Evolutionary conservation across 37 sponge, comb jelly and placozoan species (phyloP).

Genomic region (Cladorhizidae sp.): DNA sequence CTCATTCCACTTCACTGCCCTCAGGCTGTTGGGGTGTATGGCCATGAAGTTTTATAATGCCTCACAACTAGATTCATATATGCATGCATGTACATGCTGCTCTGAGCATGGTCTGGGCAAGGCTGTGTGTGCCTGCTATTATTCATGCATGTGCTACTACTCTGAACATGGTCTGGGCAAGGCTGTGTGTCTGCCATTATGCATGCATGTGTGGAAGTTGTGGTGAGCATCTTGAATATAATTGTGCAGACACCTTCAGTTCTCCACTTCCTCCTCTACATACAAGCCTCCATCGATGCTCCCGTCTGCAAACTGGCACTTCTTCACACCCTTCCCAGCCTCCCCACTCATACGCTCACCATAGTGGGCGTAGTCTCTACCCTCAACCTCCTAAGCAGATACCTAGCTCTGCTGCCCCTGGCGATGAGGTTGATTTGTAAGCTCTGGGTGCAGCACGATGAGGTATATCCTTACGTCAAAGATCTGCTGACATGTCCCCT

Average conservation of each 20-base stretch:
- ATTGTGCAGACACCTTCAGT: slow-evolving; percentile 35
- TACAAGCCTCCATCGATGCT: background rate
- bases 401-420: slow-evolving; percentile 18
- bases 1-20: no score
- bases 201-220: no score
- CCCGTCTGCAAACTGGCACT: slow-evolving; percentile 29
- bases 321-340: slow-evolving; percentile 40
- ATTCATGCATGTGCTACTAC: no score
- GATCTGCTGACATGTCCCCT: slow-evolving; percentile 15
- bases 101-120: no score
- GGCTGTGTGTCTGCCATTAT: no score
- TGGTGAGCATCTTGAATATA: no score
- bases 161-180: no score
- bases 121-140: no score
- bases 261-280: slow-evolving; percentile 33
- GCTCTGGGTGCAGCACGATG: slow-evolving; percentile 37
- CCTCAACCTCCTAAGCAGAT: slow-evolving; percentile 8
- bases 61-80: no score
- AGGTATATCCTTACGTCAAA: slow-evolving; percentile 17
- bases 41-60: no score
- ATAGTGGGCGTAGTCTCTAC: slow-evolving; percentile 17
- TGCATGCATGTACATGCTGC: no score
- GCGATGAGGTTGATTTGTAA: slow-evolving; percentile 19
- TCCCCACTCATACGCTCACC: slow-evolving; percentile 26
- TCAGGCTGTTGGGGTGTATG: no score